Evolutionary conservation across 2,113 vertebrate species (phyloP).

Genomic region (Nansenia antarctica): DNA sequence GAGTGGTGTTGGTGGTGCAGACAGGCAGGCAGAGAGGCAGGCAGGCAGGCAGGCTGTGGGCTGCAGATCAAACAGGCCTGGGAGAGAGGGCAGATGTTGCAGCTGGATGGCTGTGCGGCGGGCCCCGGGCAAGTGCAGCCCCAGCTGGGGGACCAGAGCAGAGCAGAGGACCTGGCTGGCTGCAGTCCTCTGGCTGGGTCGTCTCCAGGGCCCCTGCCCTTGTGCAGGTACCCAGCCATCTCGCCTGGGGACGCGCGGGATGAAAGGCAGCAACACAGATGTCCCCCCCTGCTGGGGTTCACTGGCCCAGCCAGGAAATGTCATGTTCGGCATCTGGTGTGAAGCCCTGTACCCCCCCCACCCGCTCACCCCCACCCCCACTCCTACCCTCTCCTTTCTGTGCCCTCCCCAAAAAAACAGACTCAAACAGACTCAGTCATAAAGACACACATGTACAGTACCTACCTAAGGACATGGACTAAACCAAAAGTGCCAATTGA

Average conservation of each 20-base stretch:
- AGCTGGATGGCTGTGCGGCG: slow-evolving; percentile 63
- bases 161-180: slow-evolving; percentile 61
- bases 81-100: slow-evolving; percentile 78
- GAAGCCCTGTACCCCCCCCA: slow-evolving; percentile 56
- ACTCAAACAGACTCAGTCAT: slow-evolving; percentile 7
- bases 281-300: slow-evolving; percentile 76
- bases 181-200: slow-evolving; percentile 42
- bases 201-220: slow-evolving; percentile 68
- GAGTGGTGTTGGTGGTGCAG: not conserved
- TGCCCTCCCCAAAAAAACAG: slow-evolving; percentile 15
- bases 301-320: slow-evolving; percentile 78
- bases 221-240: slow-evolving; percentile 76
- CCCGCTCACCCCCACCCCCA: slow-evolving; percentile 54
- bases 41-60: slow-evolving; percentile 42
- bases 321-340: slow-evolving; percentile 79
- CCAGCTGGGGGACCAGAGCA: slow-evolving; percentile 65
- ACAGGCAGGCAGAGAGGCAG: not conserved
- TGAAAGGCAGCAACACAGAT: slow-evolving; percentile 81
- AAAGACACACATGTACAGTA: not conserved
- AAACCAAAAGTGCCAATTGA: no score
- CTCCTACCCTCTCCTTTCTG: not conserved
- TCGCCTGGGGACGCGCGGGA: slow-evolving; percentile 68
- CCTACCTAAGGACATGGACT: no score
- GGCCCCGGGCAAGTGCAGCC: slow-evolving; percentile 63
- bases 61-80: slow-evolving; percentile 56